Base-by-base conservation (phyloP, 2,113 vertebrate genomes). In the Hucho hucho region DNA sequence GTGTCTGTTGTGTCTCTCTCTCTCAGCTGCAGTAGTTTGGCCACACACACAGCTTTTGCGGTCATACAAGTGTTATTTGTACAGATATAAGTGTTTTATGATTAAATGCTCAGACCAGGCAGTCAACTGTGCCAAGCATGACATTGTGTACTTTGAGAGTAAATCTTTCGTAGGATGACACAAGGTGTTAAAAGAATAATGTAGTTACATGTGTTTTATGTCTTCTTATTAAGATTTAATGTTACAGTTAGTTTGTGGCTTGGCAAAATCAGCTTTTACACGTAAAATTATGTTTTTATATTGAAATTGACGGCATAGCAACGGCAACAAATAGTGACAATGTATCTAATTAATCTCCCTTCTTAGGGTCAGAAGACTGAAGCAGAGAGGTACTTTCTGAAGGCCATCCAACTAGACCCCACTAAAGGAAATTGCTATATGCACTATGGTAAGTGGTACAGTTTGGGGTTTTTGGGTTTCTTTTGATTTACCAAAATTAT, bases 341-440 rank as follows among this genome's bases (percentile, higher is more conserved):
- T 29, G 71, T 70, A 72, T 84, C 80, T 76, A 83, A 76, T 88
- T 72, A 77, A 73, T 93, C 74, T 86, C 67, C 86, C 88, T 69
- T 86, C 88, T 69, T 90, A 98, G 98, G 96, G 96, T 73, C 96
- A 96, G 88, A 99, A 99, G 89, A 92, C 84, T 77, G 97, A 98
- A 90, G 98, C 97, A 49, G 97, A 99, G 88, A 95, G 93, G 83
- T 97, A 96, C 92, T 98, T 99, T 84, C 78, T 97, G 84, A 98
- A 97, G 90, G 97, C 97, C 77, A 97, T 99, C 92, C 95, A 97
- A 71, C 94, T 99, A 72, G 98, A 99, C 89, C 96, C 98, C 73
- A 91, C 94, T 83, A 99, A 98, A 94, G 97, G 96, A 88, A 99
- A 97, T 92, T 98, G 97, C 91, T 99, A 99, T 87, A 99, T 99